A percentile compares a stretch with the other conserved stretches of the same genome.
Conservation (phyloP, 2,113 vertebrate species). For the Lamprologus callipterus region DNA sequence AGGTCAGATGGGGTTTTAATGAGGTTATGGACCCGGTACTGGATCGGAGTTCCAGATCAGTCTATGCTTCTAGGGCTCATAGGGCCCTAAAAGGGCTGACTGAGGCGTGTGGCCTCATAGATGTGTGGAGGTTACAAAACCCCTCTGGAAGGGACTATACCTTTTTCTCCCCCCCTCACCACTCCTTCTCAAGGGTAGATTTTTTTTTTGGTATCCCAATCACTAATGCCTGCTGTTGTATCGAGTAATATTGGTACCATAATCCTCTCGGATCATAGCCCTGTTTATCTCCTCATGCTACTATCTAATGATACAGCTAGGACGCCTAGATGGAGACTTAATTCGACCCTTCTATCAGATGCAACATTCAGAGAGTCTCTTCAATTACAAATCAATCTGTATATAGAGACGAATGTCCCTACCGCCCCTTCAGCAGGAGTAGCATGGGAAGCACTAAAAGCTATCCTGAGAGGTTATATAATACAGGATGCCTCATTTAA, state of each 20-base stretch:
- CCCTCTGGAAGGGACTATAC: not conserved
- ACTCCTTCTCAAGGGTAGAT: accelerated
- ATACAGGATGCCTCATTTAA: not conserved
- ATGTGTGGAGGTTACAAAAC: not conserved
- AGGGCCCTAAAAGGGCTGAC: accelerated
- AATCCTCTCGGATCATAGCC: accelerated
- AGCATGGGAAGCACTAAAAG: not conserved
- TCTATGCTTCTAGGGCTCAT: accelerated
- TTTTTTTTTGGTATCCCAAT: not conserved
- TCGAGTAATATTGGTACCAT: not conserved
- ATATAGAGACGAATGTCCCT: not conserved
- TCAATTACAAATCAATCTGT: not conserved
- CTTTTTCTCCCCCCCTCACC: accelerated
- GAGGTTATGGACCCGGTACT: no score
- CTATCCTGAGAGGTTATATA: accelerated
- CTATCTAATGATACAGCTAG: not conserved
- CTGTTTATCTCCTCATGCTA: accelerated
- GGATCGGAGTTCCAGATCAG: no score
- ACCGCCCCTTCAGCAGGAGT: not conserved
- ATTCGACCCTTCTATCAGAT: accelerated
- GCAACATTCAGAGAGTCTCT: accelerated
- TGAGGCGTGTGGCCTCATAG: not conserved
- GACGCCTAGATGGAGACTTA: not conserved
- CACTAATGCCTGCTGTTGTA: accelerated
- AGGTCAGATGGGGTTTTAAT: no score